Evolutionary conservation across 2,888 invertebrate genomes (phyloP), one percentile per base, ranked within the genome.

Genomic region (Eupithecia pulchellata): DNA sequence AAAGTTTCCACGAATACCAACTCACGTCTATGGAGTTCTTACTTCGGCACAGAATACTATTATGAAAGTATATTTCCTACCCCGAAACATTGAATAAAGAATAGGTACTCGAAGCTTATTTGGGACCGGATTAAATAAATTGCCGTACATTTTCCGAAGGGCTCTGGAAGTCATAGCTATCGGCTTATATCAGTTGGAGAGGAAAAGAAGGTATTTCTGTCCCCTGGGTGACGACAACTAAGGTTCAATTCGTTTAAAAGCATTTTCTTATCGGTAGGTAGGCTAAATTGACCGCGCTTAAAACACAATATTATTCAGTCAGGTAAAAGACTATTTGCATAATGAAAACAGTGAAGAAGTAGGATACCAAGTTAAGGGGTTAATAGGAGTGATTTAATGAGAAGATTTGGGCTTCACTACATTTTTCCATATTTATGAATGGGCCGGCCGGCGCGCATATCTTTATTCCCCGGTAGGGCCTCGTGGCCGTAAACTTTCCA

Each of bases 401-500:
- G 75, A 71, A 78, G 77, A 77, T 75, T 78, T 73, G 72, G 78
- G 71, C 73, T 75, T 74, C 73, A 79, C 78, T 76, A 77, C 75
- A 74, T 75, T 76, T 82, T 79, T 82, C 79, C 81, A 84, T 85
- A 85, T 86, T 87, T 86, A 87, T 82, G 81, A 84, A 82, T 85
- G 78, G 78, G 42, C 67, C 74, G 73, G 63, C 79, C 77, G 78
- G 80, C 76, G 85, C 84, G 86, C 87, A 89, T 88, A 88, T 91
- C 85, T 89, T 88, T 88, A 91, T 91, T 87, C 89, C 89, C 90
- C 89, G 81, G 80, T 84, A 77, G 86, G 86, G 84, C 80, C 78
- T 78, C 68, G 79, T 81, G 84, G 85, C 88, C 88, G 87, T 88
- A 91, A 90, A 89, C 88, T 91, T 90, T 83, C 79, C 78, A 75